Percentiles rank a stretch among this genome's conserved stretches.
These are phyloP conservation scores for Alcedo quadribrachys DNA, from an alignment of 2,797 vertebrate species.

Conservation along the genomic window DNA sequence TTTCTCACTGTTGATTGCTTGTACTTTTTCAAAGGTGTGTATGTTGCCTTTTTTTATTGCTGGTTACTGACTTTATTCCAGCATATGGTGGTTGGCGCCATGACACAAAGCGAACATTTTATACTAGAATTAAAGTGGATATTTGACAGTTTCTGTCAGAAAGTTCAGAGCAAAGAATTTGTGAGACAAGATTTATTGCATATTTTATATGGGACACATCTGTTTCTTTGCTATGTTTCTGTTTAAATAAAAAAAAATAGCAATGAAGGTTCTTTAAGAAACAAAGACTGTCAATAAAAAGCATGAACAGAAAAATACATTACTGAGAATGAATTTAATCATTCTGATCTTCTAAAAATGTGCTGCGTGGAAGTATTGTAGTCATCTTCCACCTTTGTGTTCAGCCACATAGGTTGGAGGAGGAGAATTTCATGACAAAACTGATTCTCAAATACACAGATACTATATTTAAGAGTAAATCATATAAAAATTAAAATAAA, in stretches of 20 bases:
- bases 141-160: conserved; percentile 84
- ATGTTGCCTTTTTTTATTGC: conserved; percentile 78
- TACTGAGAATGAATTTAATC: conserved; percentile 38
- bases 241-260: conserved; percentile 72
- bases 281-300: conserved; percentile 75
- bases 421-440: not conserved
- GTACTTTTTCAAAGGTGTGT: conserved; percentile 79
- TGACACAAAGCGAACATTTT: conserved; percentile 82
- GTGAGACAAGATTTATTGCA: conserved; percentile 82
- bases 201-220: conserved; percentile 82
- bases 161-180: conserved; percentile 82
- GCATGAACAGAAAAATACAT: conserved; percentile 56
- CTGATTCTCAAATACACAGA: conserved; percentile 2
- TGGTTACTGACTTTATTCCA: conserved; percentile 79
- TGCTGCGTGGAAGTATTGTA: conserved; percentile 1
- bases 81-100: conserved; percentile 82
- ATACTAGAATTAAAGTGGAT: conserved; percentile 83
- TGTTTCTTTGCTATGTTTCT: conserved; percentile 81
- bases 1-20: conserved; percentile 78
- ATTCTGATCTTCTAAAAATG: conserved; percentile 51
- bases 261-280: conserved; percentile 76
- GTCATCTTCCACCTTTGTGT: conserved; percentile 9
- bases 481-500: conserved; percentile 44
- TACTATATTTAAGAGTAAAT: conserved; percentile 37
- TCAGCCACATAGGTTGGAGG: not conserved